Conservation (phyloP, 2,797 vertebrate species). For the Xenops minutus region DNA sequence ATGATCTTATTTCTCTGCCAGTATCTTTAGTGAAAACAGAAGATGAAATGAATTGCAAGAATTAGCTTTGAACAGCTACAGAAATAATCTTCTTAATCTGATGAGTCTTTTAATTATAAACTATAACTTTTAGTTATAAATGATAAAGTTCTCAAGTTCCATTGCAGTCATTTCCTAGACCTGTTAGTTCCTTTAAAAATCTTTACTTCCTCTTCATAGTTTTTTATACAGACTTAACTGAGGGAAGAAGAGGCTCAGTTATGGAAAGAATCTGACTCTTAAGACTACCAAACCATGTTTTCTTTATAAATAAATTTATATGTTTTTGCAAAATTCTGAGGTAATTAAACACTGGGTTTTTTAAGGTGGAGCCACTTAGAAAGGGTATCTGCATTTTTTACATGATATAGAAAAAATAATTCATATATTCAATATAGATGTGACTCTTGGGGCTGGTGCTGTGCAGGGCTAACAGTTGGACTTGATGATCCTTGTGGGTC, state of each 20-base stretch:
- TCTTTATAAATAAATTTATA: background rate
- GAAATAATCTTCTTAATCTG: background rate
- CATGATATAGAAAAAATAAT: background rate
- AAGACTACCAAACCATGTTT: background rate
- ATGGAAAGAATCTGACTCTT: background rate
- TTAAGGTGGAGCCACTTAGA: background rate
- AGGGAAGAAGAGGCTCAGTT: background rate
- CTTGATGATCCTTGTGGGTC: background rate
- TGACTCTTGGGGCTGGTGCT: background rate
- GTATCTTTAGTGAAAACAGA: background rate
- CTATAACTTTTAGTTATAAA: background rate
- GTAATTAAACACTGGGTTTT: background rate
- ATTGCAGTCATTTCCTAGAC: background rate
- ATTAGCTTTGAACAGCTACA: background rate
- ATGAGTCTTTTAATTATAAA: background rate
- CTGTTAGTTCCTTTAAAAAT: background rate
- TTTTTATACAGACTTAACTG: background rate
- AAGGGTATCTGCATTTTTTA: background rate
- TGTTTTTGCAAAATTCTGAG: background rate
- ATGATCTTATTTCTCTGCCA: background rate
- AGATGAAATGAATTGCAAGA: background rate
- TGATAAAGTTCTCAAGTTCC: background rate
- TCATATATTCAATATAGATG: fast-evolving
- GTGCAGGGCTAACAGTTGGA: background rate
- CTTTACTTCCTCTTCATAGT: background rate